Base-by-base conservation (phyloP, 2,888 invertebrate species). In the Ormyrus thymus region DNA sequence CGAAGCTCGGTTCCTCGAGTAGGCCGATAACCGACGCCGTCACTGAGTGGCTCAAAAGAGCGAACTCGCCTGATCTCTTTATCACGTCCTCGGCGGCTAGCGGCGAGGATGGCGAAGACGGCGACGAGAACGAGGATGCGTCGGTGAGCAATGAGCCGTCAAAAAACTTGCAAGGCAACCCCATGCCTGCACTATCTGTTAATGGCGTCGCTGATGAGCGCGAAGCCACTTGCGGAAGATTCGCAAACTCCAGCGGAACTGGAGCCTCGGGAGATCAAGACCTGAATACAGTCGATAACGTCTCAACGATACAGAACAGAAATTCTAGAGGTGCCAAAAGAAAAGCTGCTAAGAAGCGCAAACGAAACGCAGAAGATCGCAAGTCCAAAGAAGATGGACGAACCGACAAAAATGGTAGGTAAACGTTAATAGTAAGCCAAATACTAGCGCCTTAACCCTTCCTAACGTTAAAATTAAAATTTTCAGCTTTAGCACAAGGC, bases 11-110 rank as follows among this genome's bases (percentile, higher is more conserved):
- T 0, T 15, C 50, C 9, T 74, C 74, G 29, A 55, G 9, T n/a
- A 79, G 87, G 83, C 92, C 92, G 10, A 92, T 93, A 76, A 93
- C 93, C 5, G 90, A 91, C 65, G 93, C 93, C 0, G 93, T 93
- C 0, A 92, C 91, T 66, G 91, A 92, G 74, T 93, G 93, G 93
- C 90, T 93, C 83, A 89, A 89, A 10, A 86, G 87, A 46, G 87
- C 87, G 9, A 89, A 89, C 72, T 88, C 88, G 15, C 88, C 89
- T 2, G 89, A 90, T 77, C 78, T 90, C n/a, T 89, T 90, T 76
- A 81, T 87, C 7, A 84, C 84, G n/a, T 83, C 84, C 11, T 76
- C 73, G 65, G 65, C 81, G 10, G 76, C 81, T 9, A 84, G 80
- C 61, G 83, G 86, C 8, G 85, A 85, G 50, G 85, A 85, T 7